phyloP scores from a whole-genome alignment of 64 coral and sea anemone genomes.

The Orbicella faveolata region DNA sequence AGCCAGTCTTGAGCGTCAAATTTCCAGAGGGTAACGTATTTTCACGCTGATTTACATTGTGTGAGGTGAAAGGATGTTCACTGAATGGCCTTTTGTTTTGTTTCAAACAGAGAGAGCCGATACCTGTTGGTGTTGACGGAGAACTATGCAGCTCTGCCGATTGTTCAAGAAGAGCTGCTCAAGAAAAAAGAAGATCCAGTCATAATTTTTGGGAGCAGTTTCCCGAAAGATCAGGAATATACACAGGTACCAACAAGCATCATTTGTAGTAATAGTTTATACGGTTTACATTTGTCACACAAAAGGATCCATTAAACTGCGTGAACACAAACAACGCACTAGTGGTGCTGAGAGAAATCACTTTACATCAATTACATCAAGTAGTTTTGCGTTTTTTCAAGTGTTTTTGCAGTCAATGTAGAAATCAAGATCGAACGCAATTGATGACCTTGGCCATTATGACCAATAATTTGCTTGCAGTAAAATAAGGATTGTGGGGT shows the following conservation, averaged over 20 bases:
- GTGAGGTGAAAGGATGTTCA: neutral
- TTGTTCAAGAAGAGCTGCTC: constrained; percentile 63
- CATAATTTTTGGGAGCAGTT: constrained; percentile 80
- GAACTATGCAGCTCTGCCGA: constrained; percentile 81
- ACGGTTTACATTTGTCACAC: neutral
- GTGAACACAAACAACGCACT: too few relatives aligned
- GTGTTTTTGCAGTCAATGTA: too few relatives aligned
- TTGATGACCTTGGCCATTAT: too few relatives aligned
- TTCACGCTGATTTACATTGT: too few relatives aligned
- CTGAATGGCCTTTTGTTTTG: neutral
- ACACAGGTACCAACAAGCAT: constrained; percentile 54
- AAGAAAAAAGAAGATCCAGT: constrained; percentile 36
- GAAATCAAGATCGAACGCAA: too few relatives aligned
- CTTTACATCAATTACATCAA: too few relatives aligned
- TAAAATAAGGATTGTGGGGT: too few relatives aligned
- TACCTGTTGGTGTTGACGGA: constrained; percentile 84
- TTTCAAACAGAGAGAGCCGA: constrained; percentile 68
- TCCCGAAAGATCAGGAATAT: constrained; percentile 80
- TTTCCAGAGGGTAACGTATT: neutral
- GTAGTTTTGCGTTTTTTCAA: too few relatives aligned
- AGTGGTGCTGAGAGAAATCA: too few relatives aligned
- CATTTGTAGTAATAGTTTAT: neutral
- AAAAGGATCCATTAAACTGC: too few relatives aligned
- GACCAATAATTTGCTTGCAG: too few relatives aligned
- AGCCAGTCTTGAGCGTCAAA: constrained; percentile 31